These are phyloP conservation scores for Mizuhopecten yessoensis DNA, from an alignment of 1,140 invertebrate genomes.

Conservation along the genomic window DNA sequence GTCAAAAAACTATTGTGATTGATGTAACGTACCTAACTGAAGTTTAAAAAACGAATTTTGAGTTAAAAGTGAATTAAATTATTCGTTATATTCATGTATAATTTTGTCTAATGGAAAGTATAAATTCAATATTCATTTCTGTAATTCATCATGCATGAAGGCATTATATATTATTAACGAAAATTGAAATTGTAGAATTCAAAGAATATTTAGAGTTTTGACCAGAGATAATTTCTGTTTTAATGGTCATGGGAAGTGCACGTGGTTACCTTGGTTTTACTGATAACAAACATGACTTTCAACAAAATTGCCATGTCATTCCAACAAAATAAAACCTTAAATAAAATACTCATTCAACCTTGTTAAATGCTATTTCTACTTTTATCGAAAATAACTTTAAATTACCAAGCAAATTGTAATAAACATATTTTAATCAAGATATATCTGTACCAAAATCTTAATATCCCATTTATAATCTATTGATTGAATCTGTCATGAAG, in stretches of 20 bases:
- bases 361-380: no score
- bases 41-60: neutral
- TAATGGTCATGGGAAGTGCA: neutral
- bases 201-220: neutral
- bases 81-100: neutral
- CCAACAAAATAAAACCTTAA: no score
- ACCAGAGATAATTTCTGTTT: neutral
- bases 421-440: no score
- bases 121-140: neutral
- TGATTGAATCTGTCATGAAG: no score
- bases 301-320: no score
- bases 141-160: neutral
- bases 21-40: no score
- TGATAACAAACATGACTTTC: neutral
- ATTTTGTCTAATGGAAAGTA: neutral
- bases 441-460: no score
- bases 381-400: no score
- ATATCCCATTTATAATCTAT: no score
- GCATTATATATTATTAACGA: neutral
- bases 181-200: neutral
- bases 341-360: no score
- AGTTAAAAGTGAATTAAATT: conserved; percentile 9
- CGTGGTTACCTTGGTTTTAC: neutral
- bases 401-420: no score
- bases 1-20: no score